A percentile compares a stretch with the other conserved stretches of the same genome.
phyloP scores from a whole-genome alignment of 1,140 invertebrate genomes.

The Oppia nitens region DNA sequence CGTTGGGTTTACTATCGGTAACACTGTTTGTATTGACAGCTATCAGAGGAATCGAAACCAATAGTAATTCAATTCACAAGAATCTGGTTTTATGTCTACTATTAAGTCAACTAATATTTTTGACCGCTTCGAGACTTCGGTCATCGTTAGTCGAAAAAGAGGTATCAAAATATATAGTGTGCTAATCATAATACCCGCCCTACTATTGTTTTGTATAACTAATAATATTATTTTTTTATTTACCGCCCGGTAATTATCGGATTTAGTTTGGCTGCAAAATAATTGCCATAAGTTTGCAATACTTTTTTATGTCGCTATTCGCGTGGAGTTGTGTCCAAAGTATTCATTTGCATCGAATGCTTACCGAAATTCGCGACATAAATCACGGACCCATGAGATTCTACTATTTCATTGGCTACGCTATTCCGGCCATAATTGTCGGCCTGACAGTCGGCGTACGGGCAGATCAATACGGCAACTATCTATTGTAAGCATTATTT shows the following conservation, averaged over 20 bases:
- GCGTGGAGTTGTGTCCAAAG: conserved; percentile 81
- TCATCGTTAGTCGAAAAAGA: conserved; percentile 43
- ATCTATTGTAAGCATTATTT: conserved; percentile 58
- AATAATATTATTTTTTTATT: conserved; percentile 12
- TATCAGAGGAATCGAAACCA: conserved; percentile 59
- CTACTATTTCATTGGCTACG: conserved; percentile 86
- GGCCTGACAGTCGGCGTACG: conserved; percentile 75
- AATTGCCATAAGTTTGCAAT: conserved; percentile 76
- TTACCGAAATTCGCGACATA: conserved; percentile 86
- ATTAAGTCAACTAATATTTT: conserved; percentile 61
- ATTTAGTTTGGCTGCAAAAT: conserved; percentile 64
- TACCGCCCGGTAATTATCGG: too few species aligned
- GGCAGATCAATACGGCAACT: conserved; percentile 87
- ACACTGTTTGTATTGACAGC: conserved; percentile 52
- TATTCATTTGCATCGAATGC: conserved; percentile 78
- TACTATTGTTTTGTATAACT: neutral
- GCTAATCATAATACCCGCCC: neutral
- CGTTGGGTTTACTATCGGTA: conserved; percentile 47
- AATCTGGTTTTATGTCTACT: conserved; percentile 78
- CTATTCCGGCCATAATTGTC: conserved; percentile 77
- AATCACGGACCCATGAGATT: conserved; percentile 87
- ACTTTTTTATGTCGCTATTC: conserved; percentile 72
- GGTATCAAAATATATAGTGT: conserved; percentile 24
- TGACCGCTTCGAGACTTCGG: conserved; percentile 64
- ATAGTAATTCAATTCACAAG: conserved; percentile 84